These are phyloP conservation scores for Chrysocyon brachyurus DNA, from an alignment of 2,797 vertebrate genomes.

Conservation along the genomic window DNA sequence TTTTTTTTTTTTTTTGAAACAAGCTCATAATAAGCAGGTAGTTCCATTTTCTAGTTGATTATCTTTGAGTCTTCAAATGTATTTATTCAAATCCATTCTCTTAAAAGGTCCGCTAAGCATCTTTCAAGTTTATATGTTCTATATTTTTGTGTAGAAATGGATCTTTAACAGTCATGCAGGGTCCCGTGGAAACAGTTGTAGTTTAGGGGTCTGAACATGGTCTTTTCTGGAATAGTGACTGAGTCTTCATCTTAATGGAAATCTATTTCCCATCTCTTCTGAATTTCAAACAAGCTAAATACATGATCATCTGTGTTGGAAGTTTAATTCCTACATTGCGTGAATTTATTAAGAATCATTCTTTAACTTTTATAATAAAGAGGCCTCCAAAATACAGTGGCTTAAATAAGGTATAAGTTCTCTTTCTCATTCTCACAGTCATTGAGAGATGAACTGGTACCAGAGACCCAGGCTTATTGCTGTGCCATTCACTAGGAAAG, in stretches of 20 bases:
- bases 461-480: background rate
- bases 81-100: conserved; percentile 27
- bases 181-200: conserved; percentile 12
- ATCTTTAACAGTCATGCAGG: background rate
- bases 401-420: conserved; percentile 41
- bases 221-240: conserved; percentile 2
- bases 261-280: conserved; percentile 43
- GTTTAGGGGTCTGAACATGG: background rate
- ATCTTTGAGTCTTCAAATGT: conserved; percentile 3
- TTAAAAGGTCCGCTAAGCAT: conserved; percentile 44
- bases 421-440: conserved; percentile 11
- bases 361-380: background rate
- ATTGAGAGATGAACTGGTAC: conserved; percentile 32
- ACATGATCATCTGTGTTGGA: background rate
- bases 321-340: background rate
- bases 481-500: background rate
- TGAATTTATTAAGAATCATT: background rate
- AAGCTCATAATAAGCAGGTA: background rate
- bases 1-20: conserved; percentile 49
- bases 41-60: conserved; percentile 51
- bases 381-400: conserved; percentile 35
- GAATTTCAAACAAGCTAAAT: conserved; percentile 55
- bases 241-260: conserved; percentile 43
- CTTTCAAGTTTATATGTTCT: conserved; percentile 51
- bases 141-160: conserved; percentile 23